Evolutionary conservation across 1,140 invertebrate genomes (phyloP).

Genomic region (Drosophila hydei): DNA sequence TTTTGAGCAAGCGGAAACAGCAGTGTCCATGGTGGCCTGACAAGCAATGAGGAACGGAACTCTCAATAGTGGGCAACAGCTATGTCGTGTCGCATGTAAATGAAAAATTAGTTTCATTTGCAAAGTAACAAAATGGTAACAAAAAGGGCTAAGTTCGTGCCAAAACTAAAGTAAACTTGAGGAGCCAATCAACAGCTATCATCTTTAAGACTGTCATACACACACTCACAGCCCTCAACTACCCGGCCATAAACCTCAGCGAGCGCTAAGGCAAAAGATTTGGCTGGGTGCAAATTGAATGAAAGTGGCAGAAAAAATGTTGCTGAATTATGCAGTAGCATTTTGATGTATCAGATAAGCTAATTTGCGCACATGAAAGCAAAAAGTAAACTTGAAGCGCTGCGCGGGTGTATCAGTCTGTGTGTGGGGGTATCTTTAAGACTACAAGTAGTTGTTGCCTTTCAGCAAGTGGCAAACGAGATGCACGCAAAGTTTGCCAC

Average conservation of each 20-base stretch:
- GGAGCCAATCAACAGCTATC: conserved; percentile 14
- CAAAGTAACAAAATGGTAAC: conserved; percentile 25
- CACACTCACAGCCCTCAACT: conserved; percentile 4
- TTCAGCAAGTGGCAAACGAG: conserved; percentile 39
- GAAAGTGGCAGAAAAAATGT: conserved; percentile 82
- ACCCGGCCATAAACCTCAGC: conserved; percentile 36
- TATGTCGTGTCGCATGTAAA: conserved; percentile 60
- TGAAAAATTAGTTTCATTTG: conserved; percentile 71
- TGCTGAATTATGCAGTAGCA: conserved; percentile 78
- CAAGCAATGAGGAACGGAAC: neutral
- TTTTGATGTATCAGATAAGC: conserved; percentile 75
- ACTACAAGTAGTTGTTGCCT: conserved; percentile 31
- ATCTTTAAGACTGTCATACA: neutral
- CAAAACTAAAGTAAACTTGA: conserved; percentile 16
- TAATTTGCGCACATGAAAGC: conserved; percentile 75
- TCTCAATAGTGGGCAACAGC: conserved; percentile 15
- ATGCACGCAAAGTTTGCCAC: conserved; percentile 49
- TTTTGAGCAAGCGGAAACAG: conserved; percentile 49
- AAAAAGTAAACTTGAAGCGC: conserved; percentile 25
- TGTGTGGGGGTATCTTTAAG: conserved; percentile 35
- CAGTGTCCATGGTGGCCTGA: neutral
- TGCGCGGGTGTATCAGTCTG: neutral
- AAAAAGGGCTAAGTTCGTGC: conserved; percentile 28
- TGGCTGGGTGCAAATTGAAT: conserved; percentile 79
- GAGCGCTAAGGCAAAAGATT: conserved; percentile 34